These are phyloP conservation scores for Chunga burmeisteri DNA, from an alignment of 2,113 vertebrate species.

Conservation along the genomic window DNA sequence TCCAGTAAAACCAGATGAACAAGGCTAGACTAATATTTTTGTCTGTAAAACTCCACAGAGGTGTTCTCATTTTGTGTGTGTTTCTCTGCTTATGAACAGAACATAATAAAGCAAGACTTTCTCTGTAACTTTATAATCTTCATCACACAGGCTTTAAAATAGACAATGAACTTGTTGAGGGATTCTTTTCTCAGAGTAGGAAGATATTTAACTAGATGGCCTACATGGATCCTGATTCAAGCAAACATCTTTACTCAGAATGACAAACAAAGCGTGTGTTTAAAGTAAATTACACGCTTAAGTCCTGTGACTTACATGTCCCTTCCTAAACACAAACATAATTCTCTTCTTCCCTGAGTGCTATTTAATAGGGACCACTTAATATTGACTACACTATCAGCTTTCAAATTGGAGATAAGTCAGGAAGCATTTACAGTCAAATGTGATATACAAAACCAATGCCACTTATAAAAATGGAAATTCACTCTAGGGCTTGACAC, in stretches of 20 bases:
- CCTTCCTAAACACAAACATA: not conserved
- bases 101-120: not conserved
- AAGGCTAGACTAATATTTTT: not conserved
- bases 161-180: not conserved
- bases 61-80: accelerated
- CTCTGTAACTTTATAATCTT: not conserved
- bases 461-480: not conserved
- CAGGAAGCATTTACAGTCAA: not conserved
- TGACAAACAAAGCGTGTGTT: not conserved
- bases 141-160: not conserved
- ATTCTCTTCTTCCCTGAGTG: not conserved
- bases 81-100: not conserved
- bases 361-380: not conserved
- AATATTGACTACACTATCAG: not conserved
- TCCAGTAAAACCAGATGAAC: not conserved
- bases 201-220: not conserved
- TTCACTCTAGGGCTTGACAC: not conserved
- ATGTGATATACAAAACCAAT: not conserved
- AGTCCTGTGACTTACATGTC: not conserved
- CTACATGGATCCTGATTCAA: not conserved
- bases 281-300: not conserved
- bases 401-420: not conserved
- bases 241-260: not conserved
- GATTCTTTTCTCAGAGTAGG: not conserved
- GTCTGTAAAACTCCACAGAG: not conserved